Evolutionary conservation across 2,113 vertebrate genomes (phyloP).

Genomic region (Ictalurus furcatus): DNA sequence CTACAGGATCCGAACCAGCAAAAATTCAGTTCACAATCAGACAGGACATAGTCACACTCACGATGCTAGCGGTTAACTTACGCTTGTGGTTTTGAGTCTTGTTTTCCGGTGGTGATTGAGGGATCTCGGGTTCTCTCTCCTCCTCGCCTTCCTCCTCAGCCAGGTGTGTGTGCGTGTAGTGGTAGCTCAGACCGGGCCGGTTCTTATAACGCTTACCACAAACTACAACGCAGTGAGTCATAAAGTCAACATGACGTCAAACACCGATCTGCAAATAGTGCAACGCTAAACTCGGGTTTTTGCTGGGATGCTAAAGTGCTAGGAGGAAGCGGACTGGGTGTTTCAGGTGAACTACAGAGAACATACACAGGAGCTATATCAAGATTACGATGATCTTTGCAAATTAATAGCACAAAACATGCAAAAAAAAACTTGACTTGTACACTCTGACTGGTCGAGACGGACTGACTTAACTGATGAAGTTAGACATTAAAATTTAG

Average conservation of each 20-base stretch:
- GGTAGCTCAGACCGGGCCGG: constrained; percentile 95
- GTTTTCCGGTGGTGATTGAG: constrained; percentile 73
- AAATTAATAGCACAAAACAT: neutral
- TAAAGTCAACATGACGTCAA: constrained; percentile 10
- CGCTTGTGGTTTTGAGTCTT: constrained; percentile 73
- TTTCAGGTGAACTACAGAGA: neutral
- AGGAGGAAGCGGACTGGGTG: neutral
- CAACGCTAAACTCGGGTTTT: neutral
- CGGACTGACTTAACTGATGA: neutral
- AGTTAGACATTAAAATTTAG: neutral
- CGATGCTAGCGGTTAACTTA: constrained; percentile 52
- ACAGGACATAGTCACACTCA: neutral
- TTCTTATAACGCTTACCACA: constrained; percentile 99
- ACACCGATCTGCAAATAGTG: neutral
- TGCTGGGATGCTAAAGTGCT: constrained; percentile 6
- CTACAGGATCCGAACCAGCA: constrained; percentile 65
- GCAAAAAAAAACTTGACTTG: neutral
- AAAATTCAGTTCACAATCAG: neutral
- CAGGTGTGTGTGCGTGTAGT: constrained; percentile 95
- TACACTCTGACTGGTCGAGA: neutral
- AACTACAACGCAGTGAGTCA: constrained; percentile 69
- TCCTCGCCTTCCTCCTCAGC: constrained; percentile 95
- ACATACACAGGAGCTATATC: neutral
- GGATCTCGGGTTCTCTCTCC: constrained; percentile 83
- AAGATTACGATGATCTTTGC: neutral